Evolutionary conservation across 64 coral and sea anemone genomes (phyloP).

Genomic region (Actinia equina): DNA sequence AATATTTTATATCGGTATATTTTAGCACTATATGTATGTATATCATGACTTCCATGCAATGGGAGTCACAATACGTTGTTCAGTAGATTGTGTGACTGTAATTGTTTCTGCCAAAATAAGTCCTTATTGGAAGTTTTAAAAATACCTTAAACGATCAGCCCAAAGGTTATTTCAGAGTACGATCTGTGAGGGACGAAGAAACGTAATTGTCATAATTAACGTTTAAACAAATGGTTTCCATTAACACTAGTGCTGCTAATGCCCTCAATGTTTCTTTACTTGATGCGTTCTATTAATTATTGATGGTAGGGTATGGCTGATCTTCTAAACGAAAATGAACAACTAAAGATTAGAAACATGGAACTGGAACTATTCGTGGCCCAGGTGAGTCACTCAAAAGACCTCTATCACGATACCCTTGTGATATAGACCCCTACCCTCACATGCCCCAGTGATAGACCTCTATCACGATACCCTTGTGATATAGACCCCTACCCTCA

Average conservation of each 20-base stretch:
- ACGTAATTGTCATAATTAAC: no score
- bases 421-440: neutral
- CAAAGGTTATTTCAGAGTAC: no score
- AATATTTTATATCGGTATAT: neutral
- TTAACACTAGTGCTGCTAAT: neutral
- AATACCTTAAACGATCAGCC: no score
- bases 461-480: no score
- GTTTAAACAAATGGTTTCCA: neutral
- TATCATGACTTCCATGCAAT: no score
- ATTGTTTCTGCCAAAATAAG: no score
- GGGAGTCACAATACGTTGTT: no score
- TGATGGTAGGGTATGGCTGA: constrained; percentile 23
- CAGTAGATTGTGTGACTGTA: no score
- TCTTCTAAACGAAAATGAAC: constrained; percentile 22
- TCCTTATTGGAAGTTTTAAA: no score
- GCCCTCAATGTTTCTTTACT: neutral
- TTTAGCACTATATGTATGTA: neutral
- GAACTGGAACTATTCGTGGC: neutral
- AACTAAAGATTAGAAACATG: neutral
- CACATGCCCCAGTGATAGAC: neutral
- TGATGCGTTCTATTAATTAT: neutral
- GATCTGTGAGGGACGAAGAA: no score
- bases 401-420: neutral
- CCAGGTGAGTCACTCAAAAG: neutral
- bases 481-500: neutral